Conservation (phyloP, 2,797 vertebrate genomes). For the Lagodon rhomboides region DNA sequence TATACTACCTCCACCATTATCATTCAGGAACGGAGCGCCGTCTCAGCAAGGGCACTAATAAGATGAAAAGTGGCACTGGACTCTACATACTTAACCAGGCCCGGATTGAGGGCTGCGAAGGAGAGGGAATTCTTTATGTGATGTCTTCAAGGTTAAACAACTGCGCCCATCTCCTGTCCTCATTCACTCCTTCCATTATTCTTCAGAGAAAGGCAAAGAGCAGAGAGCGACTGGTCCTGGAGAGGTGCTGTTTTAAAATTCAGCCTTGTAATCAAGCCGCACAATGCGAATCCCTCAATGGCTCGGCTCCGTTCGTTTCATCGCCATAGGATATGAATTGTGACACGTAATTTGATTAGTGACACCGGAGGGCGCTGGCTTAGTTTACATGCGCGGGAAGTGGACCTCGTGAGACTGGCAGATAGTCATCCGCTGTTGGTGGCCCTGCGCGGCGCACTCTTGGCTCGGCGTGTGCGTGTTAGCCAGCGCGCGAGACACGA, state of each 20-base stretch:
- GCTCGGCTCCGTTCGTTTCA: conserved; percentile 47
- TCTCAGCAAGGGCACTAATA: conserved; percentile 81
- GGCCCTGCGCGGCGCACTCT: conserved; percentile 34
- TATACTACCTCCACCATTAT: conserved; percentile 72
- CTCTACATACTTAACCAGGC: conserved; percentile 75
- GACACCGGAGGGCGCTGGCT: conserved; percentile 56
- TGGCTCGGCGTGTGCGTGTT: conserved; percentile 39
- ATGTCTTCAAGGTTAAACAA: conserved; percentile 86
- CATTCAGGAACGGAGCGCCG: conserved; percentile 68
- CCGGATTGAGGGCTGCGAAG: conserved; percentile 60
- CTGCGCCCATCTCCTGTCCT: conserved; percentile 60
- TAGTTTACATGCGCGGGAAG: conserved; percentile 59
- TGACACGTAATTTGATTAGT: conserved; percentile 76
- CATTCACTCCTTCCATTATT: conserved; percentile 77
- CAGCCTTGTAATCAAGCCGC: conserved; percentile 73
- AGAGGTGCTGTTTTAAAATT: conserved; percentile 66
- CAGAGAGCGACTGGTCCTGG: conserved; percentile 21
- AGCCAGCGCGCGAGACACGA: conserved; percentile 10
- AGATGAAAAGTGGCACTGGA: conserved; percentile 80
- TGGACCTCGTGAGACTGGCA: conserved; percentile 44
- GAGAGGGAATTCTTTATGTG: conserved; percentile 69
- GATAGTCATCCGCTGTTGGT: conserved; percentile 45
- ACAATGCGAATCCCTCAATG: conserved; percentile 68
- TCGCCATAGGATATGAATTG: conserved; percentile 66
- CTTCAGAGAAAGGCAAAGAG: conserved; percentile 59